These are phyloP conservation scores for Heliornis fulica DNA, from an alignment of 2,113 vertebrate genomes.

Conservation along the genomic window DNA sequence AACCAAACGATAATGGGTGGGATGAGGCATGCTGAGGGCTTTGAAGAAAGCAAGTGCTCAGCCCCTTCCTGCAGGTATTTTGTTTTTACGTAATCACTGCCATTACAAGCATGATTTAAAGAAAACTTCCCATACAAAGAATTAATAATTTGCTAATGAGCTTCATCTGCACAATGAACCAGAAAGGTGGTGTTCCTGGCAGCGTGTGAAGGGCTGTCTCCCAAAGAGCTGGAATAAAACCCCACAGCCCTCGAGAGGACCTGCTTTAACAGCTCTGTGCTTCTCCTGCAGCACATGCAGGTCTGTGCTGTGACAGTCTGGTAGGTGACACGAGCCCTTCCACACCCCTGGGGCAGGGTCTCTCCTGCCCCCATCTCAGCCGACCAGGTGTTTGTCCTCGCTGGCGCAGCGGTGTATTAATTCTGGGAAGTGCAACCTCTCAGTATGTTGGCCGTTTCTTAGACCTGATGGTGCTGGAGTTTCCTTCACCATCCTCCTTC, in stretches of 20 bases:
- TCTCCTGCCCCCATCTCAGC: background rate
- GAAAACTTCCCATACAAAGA: background rate
- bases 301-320: background rate
- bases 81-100: background rate
- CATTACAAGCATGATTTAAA: background rate
- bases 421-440: background rate
- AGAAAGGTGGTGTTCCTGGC: background rate
- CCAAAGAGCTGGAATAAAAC: background rate
- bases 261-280: background rate
- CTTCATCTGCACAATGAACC: background rate
- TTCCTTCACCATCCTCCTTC: background rate
- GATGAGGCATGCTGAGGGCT: background rate
- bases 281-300: background rate
- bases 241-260: background rate
- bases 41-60: background rate
- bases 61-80: background rate
- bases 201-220: background rate
- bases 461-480: background rate
- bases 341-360: accelerated
- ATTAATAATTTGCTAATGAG: background rate
- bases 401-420: background rate
- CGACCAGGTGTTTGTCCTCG: background rate
- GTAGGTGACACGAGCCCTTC: accelerated
- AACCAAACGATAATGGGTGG: background rate
- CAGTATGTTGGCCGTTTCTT: background rate